Evolutionary conservation across 2,113 vertebrate genomes (phyloP).

Genomic region (Pagrus major): DNA sequence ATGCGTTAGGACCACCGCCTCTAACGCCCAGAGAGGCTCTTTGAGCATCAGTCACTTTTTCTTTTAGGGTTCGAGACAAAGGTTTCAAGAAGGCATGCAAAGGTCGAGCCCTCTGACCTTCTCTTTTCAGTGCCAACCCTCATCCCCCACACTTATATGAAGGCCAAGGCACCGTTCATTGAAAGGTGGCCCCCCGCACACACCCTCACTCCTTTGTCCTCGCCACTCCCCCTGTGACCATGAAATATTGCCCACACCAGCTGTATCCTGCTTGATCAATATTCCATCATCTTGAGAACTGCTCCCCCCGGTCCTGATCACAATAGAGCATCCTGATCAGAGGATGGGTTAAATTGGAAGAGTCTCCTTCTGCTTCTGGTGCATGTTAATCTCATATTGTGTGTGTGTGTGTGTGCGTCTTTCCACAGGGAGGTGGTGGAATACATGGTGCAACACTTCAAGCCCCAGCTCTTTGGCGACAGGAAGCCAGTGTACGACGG

Average conservation of each 20-base stretch:
- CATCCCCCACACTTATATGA: conserved; percentile 66
- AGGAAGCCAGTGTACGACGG: conserved; percentile 98
- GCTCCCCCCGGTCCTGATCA: neutral
- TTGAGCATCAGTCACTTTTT: conserved; percentile 17
- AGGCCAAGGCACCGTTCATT: conserved; percentile 61
- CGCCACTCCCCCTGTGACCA: conserved; percentile 47
- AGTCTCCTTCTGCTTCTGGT: conserved; percentile 9
- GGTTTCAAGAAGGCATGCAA: conserved; percentile 60
- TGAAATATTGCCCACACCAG: conserved; percentile 68
- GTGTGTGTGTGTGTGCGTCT: conserved; percentile 15
- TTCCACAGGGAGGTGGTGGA: conserved; percentile 95
- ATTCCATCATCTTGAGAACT: conserved; percentile 37
- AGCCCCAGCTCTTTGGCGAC: conserved; percentile 98
- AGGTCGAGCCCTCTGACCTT: conserved; percentile 72
- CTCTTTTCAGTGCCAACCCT: conserved; percentile 45
- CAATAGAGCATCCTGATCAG: conserved; percentile 47
- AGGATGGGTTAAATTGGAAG: conserved; percentile 36
- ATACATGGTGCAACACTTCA: conserved; percentile 99
- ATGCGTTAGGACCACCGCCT: neutral
- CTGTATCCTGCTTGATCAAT: conserved; percentile 72
- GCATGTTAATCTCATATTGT: conserved; percentile 22
- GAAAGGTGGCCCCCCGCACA: conserved; percentile 24
- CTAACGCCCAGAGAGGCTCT: neutral
- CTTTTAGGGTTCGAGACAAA: conserved; percentile 64
- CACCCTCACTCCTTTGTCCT: conserved; percentile 61